These are phyloP conservation scores for Zaprionus obscuricornis DNA, from an alignment of 2,888 invertebrate genomes.

Conservation along the genomic window DNA sequence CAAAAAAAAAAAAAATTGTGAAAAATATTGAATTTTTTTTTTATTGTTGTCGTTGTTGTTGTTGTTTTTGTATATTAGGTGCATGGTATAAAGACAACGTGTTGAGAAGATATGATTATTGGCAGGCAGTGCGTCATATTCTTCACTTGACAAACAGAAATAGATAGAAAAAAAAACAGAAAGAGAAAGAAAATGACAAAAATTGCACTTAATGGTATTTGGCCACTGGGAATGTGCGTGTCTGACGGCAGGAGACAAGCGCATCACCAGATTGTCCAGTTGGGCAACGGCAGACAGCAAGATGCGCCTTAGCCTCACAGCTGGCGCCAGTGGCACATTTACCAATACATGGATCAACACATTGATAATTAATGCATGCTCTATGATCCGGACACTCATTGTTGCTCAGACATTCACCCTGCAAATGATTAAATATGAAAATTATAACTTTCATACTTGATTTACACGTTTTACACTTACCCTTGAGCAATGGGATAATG, in stretches of 20 bases:
- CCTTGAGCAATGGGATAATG: slow-evolving; percentile 87
- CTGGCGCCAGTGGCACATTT: slow-evolving; percentile 91
- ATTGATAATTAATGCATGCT: slow-evolving; percentile 91
- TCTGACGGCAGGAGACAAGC: slow-evolving; percentile 85
- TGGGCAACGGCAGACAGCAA: slow-evolving; percentile 93
- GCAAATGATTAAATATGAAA: slow-evolving; percentile 24
- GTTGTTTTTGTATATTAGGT: no score
- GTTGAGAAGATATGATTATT: background rate
- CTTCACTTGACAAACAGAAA: no score
- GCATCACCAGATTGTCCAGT: slow-evolving; percentile 87
- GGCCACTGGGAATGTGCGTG: slow-evolving; percentile 81
- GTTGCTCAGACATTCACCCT: slow-evolving; percentile 92
- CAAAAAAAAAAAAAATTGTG: no score
- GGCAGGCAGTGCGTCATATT: slow-evolving; percentile 70
- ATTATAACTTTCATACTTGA: no score
- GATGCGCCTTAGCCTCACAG: slow-evolving; percentile 90
- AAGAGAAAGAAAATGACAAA: no score
- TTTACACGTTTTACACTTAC: slow-evolving; percentile 82
- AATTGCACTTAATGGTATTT: slow-evolving; percentile 80
- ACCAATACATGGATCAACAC: slow-evolving; percentile 89
- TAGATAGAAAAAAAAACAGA: no score
- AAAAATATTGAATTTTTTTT: background rate
- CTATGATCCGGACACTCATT: slow-evolving; percentile 89
- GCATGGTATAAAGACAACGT: no score
- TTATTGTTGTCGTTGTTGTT: no score